phyloP scores from a whole-genome alignment of 2,888 invertebrate genomes.

The Cephonodes hylas region DNA sequence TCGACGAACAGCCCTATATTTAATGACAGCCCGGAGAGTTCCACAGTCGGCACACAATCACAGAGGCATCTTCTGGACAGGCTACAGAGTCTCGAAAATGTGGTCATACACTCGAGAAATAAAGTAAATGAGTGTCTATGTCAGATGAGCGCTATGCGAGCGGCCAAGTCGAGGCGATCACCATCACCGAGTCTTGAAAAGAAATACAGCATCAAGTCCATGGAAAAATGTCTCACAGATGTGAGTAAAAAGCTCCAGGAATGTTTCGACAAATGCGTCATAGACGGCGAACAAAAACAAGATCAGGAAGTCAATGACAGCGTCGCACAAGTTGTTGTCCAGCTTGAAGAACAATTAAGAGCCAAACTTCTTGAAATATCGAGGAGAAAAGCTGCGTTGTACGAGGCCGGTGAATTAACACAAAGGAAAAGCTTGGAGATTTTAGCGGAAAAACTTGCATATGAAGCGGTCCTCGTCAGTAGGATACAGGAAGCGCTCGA shows the following conservation, averaged over 20 bases:
- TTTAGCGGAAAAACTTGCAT: conserved; percentile 89
- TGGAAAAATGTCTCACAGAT: conserved; percentile 84
- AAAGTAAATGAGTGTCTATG: conserved; percentile 85
- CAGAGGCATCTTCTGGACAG: conserved; percentile 81
- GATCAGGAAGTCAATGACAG: conserved; percentile 68
- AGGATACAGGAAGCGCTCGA: conserved; percentile 85
- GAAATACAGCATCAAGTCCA: conserved; percentile 82
- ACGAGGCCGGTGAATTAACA: conserved; percentile 85
- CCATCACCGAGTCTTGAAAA: conserved; percentile 85
- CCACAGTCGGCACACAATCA: conserved; percentile 72
- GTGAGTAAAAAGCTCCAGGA: conserved; percentile 83
- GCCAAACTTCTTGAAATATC: conserved; percentile 86
- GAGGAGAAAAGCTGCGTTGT: conserved; percentile 83
- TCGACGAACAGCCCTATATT: conserved; percentile 61
- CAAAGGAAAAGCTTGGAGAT: conserved; percentile 85
- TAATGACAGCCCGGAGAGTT: conserved; percentile 51
- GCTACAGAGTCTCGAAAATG: conserved; percentile 82
- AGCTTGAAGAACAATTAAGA: conserved; percentile 85
- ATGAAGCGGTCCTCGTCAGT: conserved; percentile 87
- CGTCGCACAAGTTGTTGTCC: conserved; percentile 82
- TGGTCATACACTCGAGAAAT: conserved; percentile 83
- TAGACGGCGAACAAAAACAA: conserved; percentile 64
- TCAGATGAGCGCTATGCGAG: conserved; percentile 83
- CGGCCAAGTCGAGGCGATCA: conserved; percentile 82
- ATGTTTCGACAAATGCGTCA: conserved; percentile 81